Evolutionary conservation across 2,888 invertebrate genomes (phyloP).

Genomic region (Metalampra italica): DNA sequence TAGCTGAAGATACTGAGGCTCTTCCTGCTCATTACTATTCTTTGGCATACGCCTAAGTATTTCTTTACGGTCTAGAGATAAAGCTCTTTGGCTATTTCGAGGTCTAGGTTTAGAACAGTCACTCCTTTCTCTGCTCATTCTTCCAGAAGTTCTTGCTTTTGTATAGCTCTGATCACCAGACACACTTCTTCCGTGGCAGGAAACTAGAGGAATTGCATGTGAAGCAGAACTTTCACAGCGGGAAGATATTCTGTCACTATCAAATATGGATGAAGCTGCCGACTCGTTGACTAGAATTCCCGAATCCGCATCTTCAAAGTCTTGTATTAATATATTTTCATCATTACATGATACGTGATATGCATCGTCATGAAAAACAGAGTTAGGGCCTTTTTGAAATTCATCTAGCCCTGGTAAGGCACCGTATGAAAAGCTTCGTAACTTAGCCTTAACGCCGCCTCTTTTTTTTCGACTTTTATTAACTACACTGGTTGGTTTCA

Average conservation of each 20-base stretch:
- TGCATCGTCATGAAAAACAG: constrained; percentile 81
- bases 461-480: constrained; percentile 61
- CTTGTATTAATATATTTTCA: constrained; percentile 77
- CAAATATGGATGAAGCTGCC: constrained; percentile 82
- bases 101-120: constrained; percentile 51
- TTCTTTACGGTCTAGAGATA: constrained; percentile 77
- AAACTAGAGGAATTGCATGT: constrained; percentile 52
- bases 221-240: constrained; percentile 76
- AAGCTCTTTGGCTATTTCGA: constrained; percentile 70
- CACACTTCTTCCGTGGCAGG: constrained; percentile 68
- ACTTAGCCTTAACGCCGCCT: constrained; percentile 70
- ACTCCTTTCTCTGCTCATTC: constrained; percentile 61
- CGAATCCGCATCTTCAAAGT: constrained; percentile 85
- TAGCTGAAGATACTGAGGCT: constrained; percentile 65
- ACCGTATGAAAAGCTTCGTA: constrained; percentile 86
- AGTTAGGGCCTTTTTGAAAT: constrained; percentile 79
- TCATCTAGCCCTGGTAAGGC: constrained; percentile 85
- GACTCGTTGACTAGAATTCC: constrained; percentile 87
- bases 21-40: constrained; percentile 51
- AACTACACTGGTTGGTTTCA: constrained; percentile 46
- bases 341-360: constrained; percentile 71
- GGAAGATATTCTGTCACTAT: constrained; percentile 74
- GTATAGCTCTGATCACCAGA: constrained; percentile 70
- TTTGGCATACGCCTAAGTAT: constrained; percentile 71
- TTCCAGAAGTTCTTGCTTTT: constrained; percentile 55